Evolutionary conservation across 2,113 vertebrate species (phyloP), one percentile per base, ranked within the genome.

Genomic region (Noturus placidus): DNA sequence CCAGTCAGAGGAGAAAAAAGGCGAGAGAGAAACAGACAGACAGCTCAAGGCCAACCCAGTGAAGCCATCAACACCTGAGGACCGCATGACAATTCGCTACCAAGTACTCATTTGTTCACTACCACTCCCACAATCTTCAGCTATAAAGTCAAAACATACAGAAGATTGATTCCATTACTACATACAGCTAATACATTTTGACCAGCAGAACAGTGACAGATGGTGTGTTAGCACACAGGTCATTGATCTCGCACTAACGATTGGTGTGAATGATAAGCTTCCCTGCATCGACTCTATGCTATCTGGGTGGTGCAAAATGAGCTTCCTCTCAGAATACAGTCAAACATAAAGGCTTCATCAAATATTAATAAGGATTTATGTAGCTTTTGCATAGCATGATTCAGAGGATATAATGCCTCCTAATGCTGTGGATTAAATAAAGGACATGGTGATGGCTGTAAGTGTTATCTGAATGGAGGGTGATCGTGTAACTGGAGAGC

Each of bases 31-130:
- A 42, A 86, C 81, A 90, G 57, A 70, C 46, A 89, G 85, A 82
- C 76, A 90, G 87, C 89, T 90, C 85, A 76, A 90, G 87, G 87
- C 87, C 89, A 88, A 85, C 50, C 15, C 67, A 89, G 76, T 87
- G 85, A 90, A 90, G 85, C 87, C 67, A 74, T 80, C 82, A 83
- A 72, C 85, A 90, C 89, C 89, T 85, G 79, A 82, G 85, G 89
- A 82, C 82, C 87, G 87, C 77, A 90, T 89, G 84, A 83, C 80
- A 78, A 89, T 87, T 61, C 19, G 0, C 57, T 85, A 67, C 85
- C 84, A 78, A 81, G 82, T 65, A 86, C 79, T 42, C 54, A 84
- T 76, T 85, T 61, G 33, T 74, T 74, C 77, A 90, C 89, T 90
- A 85, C 89, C 89, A 79, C 80, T 82, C 89, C 89, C 89, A 90